Base-by-base conservation (phyloP, 2,888 invertebrate species). In the Leptothorax acervorum region DNA sequence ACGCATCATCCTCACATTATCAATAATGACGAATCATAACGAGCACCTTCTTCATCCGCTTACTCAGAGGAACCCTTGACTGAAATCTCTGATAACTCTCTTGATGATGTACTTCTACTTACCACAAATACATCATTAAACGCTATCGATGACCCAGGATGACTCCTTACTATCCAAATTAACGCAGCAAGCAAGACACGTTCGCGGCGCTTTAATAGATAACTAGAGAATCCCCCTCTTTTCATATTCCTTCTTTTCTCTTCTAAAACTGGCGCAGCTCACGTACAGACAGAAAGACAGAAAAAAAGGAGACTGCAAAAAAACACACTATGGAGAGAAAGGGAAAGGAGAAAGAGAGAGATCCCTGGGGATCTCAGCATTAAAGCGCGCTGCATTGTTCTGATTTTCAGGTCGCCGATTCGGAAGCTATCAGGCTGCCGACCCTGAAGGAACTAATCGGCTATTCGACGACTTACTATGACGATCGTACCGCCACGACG, bases 401-500 rank as follows among this genome's bases (percentile, higher is more conserved):
- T 94, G 91, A 93, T 94, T 94, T 94, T 93, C 94, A 94, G 94
- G 94, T 94, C 84, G 89, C 90, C 89, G 88, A 82, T 87, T 86
- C 88, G 91, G 91, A 92, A 90, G 81, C 86, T 83, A 88, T 81
- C 60, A 91, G 89, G 78, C 91, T 94, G 86, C 93, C 94, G 79
- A 94, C 93, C 74, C 91, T 94, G 85, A 94, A 92, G 93, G 93
- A 94, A 82, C 88, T 94, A 82, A 87, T 94, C 78, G 91, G 91
- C 88, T 89, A 84, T 86, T 86, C 86, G 68, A 89, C 74, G 48
- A 79, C 70, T 83, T 79, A 81, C 57, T 42, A 63, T 65, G 75
- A 76, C 57, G 70, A 70, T 79, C 55, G 5, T 60, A 35, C 70
- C 31, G 31, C n/a, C 78, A 82, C 79, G 82, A 82, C 86, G 48